Base-by-base conservation (phyloP, 2,888 invertebrate species). In the Neelides folsomi region DNA sequence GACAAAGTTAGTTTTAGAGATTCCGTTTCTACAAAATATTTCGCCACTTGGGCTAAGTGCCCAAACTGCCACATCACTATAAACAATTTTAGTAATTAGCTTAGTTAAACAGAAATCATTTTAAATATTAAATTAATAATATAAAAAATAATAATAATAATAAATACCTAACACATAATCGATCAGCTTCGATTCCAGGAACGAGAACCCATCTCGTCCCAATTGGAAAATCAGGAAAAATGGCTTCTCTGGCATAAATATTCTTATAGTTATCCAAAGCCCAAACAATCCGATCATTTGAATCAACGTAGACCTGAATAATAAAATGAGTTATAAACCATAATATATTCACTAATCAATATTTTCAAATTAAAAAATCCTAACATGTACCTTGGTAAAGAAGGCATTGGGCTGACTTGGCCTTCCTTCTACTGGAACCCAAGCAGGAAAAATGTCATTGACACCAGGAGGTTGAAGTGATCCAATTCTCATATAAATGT, bases 121-220 rank as follows among this genome's bases (percentile, higher is more conserved):
- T 50, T 19, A 35, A 43, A 52, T 9, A n/a, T 55, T 49, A 27
- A 20, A 16, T 3, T 44, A 35, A 39, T 13, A 13, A 27, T n/a
- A 39, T 2, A n/a, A n/a, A n/a, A n/a, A n/a, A n/a, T n/a, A n/a
- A n/a, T n/a, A n/a, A n/a, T n/a, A 13, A 40, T 9, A 9, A 12
- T 19, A 47, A 51, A 49, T 58, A 70, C 70, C 69, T 69, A 42
- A 76, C 66, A 20, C 69, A 66, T 19, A 76, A 57, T 48, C 71
- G 68, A 39, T 67, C 66, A 15, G 73, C 74, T 38, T 68, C 67
- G 12, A 72, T 68, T 10, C 73, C 75, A 57, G 71, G 68, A 1
- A 76, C 72, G 55, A 69, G 67, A n/a, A 73, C 67, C 76, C 76
- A 76, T 35, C 69, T 69, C 34, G 69, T 68, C n/a, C 76, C 76